These are phyloP conservation scores for Thunnus albacares DNA, from an alignment of 2,797 vertebrate species.

Conservation along the genomic window DNA sequence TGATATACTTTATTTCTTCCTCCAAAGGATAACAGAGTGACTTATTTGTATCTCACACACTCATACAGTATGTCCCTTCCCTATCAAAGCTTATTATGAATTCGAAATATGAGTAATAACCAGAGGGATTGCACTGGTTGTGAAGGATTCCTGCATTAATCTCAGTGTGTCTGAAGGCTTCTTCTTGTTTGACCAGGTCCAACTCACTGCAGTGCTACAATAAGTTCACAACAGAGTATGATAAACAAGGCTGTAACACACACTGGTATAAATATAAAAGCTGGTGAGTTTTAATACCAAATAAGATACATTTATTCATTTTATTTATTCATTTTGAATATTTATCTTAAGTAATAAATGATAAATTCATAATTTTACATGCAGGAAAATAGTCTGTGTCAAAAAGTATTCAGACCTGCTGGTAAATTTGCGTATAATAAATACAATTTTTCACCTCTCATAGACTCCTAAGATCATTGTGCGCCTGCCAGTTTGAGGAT, in stretches of 20 bases:
- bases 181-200: constrained; percentile 2
- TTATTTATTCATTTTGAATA: neutral
- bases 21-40: constrained; percentile 53
- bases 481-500: constrained; percentile 30
- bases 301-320: neutral
- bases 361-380: neutral
- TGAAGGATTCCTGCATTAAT: constrained; percentile 23
- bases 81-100: constrained; percentile 46
- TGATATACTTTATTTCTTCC: constrained; percentile 57
- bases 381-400: neutral
- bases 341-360: neutral
- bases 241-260: neutral
- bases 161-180: constrained; percentile 20
- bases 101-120: constrained; percentile 48
- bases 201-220: neutral
- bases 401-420: neutral
- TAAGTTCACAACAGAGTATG: neutral
- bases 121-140: constrained; percentile 7
- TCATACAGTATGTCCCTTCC: constrained; percentile 6
- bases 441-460: constrained; percentile 14
- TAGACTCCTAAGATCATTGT: constrained; percentile 15
- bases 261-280: neutral
- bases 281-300: constrained; percentile 3
- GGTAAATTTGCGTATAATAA: constrained; percentile 1
- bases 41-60: constrained; percentile 52